Conservation (phyloP, 1,140 invertebrate genomes). For the Neodiprion lecontei region DNA sequence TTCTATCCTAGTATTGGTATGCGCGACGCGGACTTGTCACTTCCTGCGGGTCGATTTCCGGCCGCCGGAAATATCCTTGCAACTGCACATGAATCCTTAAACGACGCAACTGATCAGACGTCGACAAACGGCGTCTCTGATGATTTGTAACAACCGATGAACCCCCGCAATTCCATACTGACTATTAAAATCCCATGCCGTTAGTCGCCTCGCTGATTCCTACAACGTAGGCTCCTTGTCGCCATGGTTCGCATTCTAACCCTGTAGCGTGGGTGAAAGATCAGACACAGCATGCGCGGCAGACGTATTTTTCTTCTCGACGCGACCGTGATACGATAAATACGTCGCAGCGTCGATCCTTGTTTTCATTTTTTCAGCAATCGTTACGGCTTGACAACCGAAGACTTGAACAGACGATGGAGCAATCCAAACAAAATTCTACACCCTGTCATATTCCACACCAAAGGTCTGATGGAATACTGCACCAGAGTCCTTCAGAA, state of each 20-base stretch:
- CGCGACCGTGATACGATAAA: neutral
- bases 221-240: too few relatives aligned
- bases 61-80: constrained; percentile 54
- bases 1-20: constrained; percentile 37
- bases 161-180: too few relatives aligned
- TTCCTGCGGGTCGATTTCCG: constrained; percentile 49
- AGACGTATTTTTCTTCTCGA: too few relatives aligned
- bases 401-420: constrained; percentile 85
- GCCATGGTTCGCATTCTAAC: too few relatives aligned
- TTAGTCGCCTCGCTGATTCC: too few relatives aligned
- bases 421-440: constrained; percentile 73
- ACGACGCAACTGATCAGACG: constrained; percentile 31
- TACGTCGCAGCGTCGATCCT: neutral
- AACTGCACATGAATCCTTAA: constrained; percentile 50
- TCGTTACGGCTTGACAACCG: constrained; percentile 80
- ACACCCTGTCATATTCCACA: constrained; percentile 85
- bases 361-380: constrained; percentile 67
- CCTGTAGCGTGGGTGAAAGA: too few relatives aligned
- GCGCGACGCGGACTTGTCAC: constrained; percentile 40
- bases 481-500: constrained; percentile 66
- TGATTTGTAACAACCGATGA: neutral
- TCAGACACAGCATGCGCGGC: too few relatives aligned
- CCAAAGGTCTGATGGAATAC: constrained; percentile 77
- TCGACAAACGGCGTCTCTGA: neutral
- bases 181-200: too few relatives aligned